Evolutionary conservation across 2,888 invertebrate genomes (phyloP).

Genomic region (Agrotis exclamationis): DNA sequence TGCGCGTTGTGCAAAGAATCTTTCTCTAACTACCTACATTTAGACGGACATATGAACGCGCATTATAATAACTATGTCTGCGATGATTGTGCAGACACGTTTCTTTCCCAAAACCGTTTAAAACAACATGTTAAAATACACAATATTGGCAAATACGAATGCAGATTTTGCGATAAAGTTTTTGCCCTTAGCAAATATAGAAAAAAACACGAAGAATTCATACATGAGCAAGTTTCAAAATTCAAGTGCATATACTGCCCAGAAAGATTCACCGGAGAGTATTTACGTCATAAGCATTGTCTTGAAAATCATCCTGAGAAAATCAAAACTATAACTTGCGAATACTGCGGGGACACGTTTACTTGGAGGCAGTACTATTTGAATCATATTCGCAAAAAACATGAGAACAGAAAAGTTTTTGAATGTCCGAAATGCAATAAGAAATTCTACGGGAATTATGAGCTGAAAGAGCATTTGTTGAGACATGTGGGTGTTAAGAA

Average conservation of each 20-base stretch:
- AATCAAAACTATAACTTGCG: conserved; percentile 74
- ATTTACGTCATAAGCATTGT: conserved; percentile 73
- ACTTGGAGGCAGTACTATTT: conserved; percentile 83
- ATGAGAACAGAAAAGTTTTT: conserved; percentile 68
- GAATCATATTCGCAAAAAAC: conserved; percentile 80
- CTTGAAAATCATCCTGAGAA: conserved; percentile 72
- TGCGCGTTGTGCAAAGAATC: conserved; percentile 76
- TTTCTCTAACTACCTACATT: conserved; percentile 69
- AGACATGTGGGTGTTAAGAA: conserved; percentile 30
- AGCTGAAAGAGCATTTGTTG: conserved; percentile 47
- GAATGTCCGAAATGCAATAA: conserved; percentile 70
- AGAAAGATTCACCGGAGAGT: conserved; percentile 68
- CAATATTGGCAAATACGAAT: conserved; percentile 80
- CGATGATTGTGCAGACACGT: conserved; percentile 79
- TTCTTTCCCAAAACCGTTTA: conserved; percentile 68
- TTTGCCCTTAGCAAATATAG: conserved; percentile 80
- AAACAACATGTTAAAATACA: conserved; percentile 84
- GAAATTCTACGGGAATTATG: conserved; percentile 27
- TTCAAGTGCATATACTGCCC: conserved; percentile 77
- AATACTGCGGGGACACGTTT: conserved; percentile 81
- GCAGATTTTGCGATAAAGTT: conserved; percentile 84
- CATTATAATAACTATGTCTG: conserved; percentile 83
- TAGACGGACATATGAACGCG: conserved; percentile 82
- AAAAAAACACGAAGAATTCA: conserved; percentile 72
- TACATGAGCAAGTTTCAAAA: conserved; percentile 68